Conservation (phyloP, 2,888 invertebrate genomes). For the Ophraella communa region DNA sequence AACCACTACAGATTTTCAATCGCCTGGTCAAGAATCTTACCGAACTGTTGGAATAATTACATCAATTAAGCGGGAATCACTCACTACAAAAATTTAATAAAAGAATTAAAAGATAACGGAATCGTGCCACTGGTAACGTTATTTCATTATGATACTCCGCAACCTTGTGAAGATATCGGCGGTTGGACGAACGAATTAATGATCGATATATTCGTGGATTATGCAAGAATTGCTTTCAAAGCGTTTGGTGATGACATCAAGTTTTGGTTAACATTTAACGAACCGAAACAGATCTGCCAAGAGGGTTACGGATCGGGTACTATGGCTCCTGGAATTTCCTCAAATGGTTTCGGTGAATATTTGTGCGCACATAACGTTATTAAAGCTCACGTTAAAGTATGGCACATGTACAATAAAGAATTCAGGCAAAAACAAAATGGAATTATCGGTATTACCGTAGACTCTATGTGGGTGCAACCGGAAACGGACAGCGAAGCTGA, state of each 20-base stretch:
- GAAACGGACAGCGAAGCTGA: conserved; percentile 61
- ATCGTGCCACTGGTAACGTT: conserved; percentile 65
- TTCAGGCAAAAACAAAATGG: conserved; percentile 63
- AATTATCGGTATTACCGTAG: conserved; percentile 46
- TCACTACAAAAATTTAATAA: conserved; percentile 41
- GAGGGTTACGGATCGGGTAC: conserved; percentile 52
- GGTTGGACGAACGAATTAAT: conserved; percentile 32
- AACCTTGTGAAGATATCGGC: conserved; percentile 56
- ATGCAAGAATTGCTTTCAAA: conserved; percentile 62
- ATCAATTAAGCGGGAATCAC: conserved; percentile 74
- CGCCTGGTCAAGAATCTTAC: conserved; percentile 79
- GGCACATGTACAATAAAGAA: conserved; percentile 65
- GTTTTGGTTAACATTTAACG: conserved; percentile 66
- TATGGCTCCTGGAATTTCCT: conserved; percentile 60
- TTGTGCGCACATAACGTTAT: conserved; percentile 68
- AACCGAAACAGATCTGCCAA: conserved; percentile 56
- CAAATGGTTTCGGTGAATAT: conserved; percentile 67
- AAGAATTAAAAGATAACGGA: conserved; percentile 60
- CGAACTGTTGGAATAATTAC: conserved; percentile 69
- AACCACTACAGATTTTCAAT: conserved; percentile 75
- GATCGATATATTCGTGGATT: conserved; percentile 64
- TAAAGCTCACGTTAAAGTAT: conserved; percentile 70
- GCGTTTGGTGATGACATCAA: conserved; percentile 55
- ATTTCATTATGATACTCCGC: conserved; percentile 66
- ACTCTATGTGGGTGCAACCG: conserved; percentile 69